Evolutionary conservation across 2,113 vertebrate species (phyloP).

Genomic region (Nothocercus julius): DNA sequence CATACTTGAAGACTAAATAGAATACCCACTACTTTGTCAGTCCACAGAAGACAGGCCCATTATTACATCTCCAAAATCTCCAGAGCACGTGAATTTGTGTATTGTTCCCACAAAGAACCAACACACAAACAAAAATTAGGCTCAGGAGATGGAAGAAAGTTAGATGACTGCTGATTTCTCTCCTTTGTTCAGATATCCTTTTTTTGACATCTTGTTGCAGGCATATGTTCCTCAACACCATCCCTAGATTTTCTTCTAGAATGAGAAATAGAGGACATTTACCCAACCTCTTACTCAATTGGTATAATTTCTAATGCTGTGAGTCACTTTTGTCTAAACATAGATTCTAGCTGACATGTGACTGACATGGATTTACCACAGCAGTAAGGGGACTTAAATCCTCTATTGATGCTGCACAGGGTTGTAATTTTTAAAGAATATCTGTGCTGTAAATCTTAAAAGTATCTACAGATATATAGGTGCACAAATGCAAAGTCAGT

Average conservation of each 20-base stretch:
- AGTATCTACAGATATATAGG: background rate
- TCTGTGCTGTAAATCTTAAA: too few species aligned
- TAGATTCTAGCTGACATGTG: background rate
- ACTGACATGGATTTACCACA: background rate
- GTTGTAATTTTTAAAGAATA: background rate
- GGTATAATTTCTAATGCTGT: background rate
- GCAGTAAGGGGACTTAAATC: background rate
- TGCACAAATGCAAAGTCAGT: background rate
- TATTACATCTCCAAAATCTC: background rate
- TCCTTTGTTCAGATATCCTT: background rate
- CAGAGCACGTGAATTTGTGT: background rate
- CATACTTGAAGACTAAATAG: background rate
- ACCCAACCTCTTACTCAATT: background rate
- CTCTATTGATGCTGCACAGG: background rate
- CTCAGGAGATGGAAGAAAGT: background rate
- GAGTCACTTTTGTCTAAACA: conserved; percentile 8
- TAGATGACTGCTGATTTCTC: background rate
- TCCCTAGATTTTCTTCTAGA: background rate
- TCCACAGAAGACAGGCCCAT: background rate
- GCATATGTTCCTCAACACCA: background rate
- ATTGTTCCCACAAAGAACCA: background rate
- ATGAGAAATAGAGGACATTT: background rate
- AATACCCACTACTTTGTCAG: background rate
- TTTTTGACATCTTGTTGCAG: background rate
- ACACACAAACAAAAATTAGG: background rate